Evolutionary conservation across 2,113 vertebrate species (phyloP).

Genomic region (Poicephalus gulielmi): DNA sequence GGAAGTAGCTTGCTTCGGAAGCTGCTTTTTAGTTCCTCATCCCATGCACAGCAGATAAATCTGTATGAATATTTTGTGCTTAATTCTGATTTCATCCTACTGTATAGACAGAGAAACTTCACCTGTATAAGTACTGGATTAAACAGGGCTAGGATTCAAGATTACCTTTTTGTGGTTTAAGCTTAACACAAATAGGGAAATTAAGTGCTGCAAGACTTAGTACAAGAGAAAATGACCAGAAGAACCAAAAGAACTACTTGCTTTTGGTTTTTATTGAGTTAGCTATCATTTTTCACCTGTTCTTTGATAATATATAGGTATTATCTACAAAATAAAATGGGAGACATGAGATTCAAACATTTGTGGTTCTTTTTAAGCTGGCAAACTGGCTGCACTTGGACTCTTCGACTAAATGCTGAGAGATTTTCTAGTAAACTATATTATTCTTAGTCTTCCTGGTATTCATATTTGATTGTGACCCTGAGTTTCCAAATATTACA

Average conservation of each 20-base stretch:
- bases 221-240: not conserved
- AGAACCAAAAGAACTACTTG: not conserved
- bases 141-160: slow-evolving; percentile 34
- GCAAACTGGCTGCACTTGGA: not conserved
- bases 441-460: not conserved
- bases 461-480: not conserved
- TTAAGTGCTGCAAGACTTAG: slow-evolving; percentile 2
- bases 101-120: slow-evolving; percentile 6
- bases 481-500: not conserved
- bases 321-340: not conserved
- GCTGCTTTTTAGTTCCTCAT: slow-evolving; percentile 68
- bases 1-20: slow-evolving; percentile 69
- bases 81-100: slow-evolving; percentile 45
- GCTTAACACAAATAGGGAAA: slow-evolving; percentile 52
- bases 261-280: not conserved
- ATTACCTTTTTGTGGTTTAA: slow-evolving; percentile 30
- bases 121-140: slow-evolving; percentile 33
- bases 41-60: slow-evolving; percentile 57
- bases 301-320: not conserved
- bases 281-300: not conserved
- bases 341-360: not conserved
- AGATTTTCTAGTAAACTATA: not conserved
- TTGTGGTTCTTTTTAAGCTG: not conserved
- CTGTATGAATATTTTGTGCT: slow-evolving; percentile 57
- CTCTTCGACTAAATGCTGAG: not conserved